Percentiles rank a stretch among this genome's conserved stretches.
These are phyloP conservation scores for Hexactinellida sp. DNA, from an alignment of 37 sponge, comb jelly and placozoan species.

Conservation along the genomic window DNA sequence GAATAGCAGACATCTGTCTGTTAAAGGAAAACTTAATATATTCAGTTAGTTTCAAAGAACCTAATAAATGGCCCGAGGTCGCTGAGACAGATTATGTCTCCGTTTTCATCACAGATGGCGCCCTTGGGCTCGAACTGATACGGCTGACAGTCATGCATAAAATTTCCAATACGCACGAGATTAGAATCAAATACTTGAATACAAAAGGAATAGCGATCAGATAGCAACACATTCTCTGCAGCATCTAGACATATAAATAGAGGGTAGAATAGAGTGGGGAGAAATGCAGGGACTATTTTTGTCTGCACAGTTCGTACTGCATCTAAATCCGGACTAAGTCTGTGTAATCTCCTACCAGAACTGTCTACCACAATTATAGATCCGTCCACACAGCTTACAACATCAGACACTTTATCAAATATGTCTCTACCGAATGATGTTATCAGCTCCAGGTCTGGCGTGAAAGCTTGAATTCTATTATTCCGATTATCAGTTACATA, in stretches of 20 bases:
- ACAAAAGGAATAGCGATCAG: not conserved
- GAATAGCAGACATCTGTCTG: too few species aligned
- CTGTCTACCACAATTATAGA: not conserved
- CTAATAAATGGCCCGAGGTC: not conserved
- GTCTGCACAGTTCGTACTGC: not conserved
- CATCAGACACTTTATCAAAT: not conserved
- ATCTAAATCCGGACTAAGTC: not conserved
- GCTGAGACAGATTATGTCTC: not conserved
- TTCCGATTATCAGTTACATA: slow-evolving; percentile 12
- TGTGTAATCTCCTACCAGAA: slow-evolving; percentile 9
- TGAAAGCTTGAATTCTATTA: not conserved
- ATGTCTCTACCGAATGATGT: not conserved
- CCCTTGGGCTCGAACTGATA: not conserved
- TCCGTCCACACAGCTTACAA: not conserved
- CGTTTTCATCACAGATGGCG: not conserved
- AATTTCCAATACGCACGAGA: not conserved
- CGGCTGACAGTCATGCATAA: not conserved
- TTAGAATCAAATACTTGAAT: not conserved
- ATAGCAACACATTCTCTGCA: not conserved
- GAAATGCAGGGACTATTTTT: not conserved
- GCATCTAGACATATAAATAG: not conserved
- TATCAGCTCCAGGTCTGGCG: not conserved
- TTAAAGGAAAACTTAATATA: too few species aligned
- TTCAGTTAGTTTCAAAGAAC: not conserved
- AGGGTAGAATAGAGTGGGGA: not conserved